Evolutionary conservation across 2,888 invertebrate species (phyloP).

Genomic region (Psococerastis gibbosa): DNA sequence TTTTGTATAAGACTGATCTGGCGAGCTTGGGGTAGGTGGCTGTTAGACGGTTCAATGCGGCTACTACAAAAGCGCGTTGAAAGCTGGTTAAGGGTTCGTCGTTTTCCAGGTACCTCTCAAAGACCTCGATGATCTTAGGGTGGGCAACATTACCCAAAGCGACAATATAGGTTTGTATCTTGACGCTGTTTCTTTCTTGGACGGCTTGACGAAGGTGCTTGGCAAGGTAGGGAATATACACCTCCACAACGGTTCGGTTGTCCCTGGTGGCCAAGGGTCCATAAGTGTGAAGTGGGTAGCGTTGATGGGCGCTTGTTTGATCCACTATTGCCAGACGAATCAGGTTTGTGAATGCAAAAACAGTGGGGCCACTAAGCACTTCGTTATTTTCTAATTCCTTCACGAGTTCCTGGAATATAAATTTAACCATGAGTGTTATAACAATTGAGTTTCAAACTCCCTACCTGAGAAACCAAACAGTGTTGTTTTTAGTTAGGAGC

Average conservation of each 20-base stretch:
- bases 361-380: conserved; percentile 36
- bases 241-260: conserved; percentile 32
- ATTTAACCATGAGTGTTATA: too few relatives aligned
- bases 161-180: conserved; percentile 38
- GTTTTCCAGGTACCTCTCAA: conserved; percentile 48
- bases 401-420: conserved; percentile 27
- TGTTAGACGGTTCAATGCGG: conserved; percentile 33
- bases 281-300: conserved; percentile 44
- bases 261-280: conserved; percentile 37
- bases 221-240: conserved; percentile 39
- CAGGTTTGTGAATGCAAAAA: conserved; percentile 38
- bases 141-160: conserved; percentile 47
- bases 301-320: conserved; percentile 34
- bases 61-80: conserved; percentile 42
- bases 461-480: too few relatives aligned
- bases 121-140: conserved; percentile 36
- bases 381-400: too few relatives aligned
- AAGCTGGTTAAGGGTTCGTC: conserved; percentile 33
- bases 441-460: too few relatives aligned
- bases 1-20: conserved; percentile 39
- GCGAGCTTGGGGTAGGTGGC: conserved; percentile 31
- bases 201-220: conserved; percentile 35
- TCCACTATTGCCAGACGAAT: conserved; percentile 39
- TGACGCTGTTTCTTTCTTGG: conserved; percentile 31
- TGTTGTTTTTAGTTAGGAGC: too few relatives aligned